Base-by-base conservation (phyloP, 2,797 vertebrate species). In the Valencia hispanica region DNA sequence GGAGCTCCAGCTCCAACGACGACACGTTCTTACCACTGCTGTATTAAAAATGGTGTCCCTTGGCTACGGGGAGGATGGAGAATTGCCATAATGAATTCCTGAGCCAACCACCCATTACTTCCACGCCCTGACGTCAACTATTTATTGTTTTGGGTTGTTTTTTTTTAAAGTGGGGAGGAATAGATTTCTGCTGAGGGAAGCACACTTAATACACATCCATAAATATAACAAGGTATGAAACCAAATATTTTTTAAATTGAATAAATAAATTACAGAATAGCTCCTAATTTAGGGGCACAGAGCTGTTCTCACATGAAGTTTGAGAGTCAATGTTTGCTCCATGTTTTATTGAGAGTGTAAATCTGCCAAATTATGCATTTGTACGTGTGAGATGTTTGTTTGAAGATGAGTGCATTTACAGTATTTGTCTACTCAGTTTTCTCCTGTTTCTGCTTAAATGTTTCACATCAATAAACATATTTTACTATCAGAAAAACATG, bases 41-140 rank as follows among this genome's bases (percentile, higher is more conserved):
- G 92, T 90, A 92, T 94, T 94, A 94, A 94, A 51, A 91, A 92
- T 94, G 87, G 86, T 92, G 89, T 91, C 94, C 90, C 84, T 89
- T 90, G 92, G 95, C 92, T 93, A 92, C 87, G 76, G 82, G n/a
- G 86, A 87, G 86, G 88, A 83, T 93, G 93, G 93, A 94, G 89
- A 90, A 94, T 91, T 94, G 91, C 92, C 91, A 93, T 94, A 93
- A 95, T 94, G 93, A 94, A 93, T 93, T 93, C 92, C 92, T 92
- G 89, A 94, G 92, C 89, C 92, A 95, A 93, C 90, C 89, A 85
- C 86, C 87, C 87, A 93, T 95, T 94, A 94, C 89, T 93, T 94
- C 93, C 90, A 65, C 92, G 86, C 85, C 90, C 87, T 93, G 93
- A 90, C 89, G 93, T 93, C 92, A 86, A 88, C 91, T 92, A 90